phyloP scores from a whole-genome alignment of 2,113 vertebrate species.

The Datnioides undecimradiatus region DNA sequence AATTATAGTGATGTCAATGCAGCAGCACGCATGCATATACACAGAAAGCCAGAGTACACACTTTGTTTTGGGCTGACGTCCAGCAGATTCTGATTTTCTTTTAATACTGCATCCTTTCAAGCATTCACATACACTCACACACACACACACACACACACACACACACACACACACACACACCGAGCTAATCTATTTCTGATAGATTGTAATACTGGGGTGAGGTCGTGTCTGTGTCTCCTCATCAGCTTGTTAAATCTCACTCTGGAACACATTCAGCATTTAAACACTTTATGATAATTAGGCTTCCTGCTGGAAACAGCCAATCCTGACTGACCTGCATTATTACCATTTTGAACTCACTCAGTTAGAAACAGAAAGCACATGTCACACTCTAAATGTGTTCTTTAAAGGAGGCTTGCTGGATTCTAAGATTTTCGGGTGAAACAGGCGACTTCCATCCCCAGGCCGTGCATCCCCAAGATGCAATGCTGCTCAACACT shows the following conservation, averaged over 20 bases:
- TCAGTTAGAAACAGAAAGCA: slow-evolving; percentile 30
- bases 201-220: slow-evolving; percentile 64
- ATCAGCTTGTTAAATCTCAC: slow-evolving; percentile 71
- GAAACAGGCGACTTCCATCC: too few relatives aligned
- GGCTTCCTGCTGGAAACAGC: slow-evolving; percentile 32
- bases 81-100: background rate
- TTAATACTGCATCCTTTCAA: slow-evolving; percentile 21
- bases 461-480: too few relatives aligned
- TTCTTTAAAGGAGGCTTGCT: background rate
- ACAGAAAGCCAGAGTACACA: background rate
- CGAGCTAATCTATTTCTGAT: slow-evolving; percentile 56
- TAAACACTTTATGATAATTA: slow-evolving; percentile 66
- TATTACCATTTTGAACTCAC: slow-evolving; percentile 46
- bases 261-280: slow-evolving; percentile 60
- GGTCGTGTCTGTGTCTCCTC: slow-evolving; percentile 58
- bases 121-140: background rate
- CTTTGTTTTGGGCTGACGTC: slow-evolving; percentile 4
- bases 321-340: slow-evolving; percentile 45
- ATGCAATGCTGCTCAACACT: too few relatives aligned
- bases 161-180: background rate
- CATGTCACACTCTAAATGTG: slow-evolving; percentile 18
- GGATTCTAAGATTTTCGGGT: background rate
- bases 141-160: slow-evolving; percentile 2
- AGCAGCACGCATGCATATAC: background rate
- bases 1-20: too few relatives aligned